Conservation (phyloP, 1,140 invertebrate genomes). For the Eupristina koningsbergeri region DNA sequence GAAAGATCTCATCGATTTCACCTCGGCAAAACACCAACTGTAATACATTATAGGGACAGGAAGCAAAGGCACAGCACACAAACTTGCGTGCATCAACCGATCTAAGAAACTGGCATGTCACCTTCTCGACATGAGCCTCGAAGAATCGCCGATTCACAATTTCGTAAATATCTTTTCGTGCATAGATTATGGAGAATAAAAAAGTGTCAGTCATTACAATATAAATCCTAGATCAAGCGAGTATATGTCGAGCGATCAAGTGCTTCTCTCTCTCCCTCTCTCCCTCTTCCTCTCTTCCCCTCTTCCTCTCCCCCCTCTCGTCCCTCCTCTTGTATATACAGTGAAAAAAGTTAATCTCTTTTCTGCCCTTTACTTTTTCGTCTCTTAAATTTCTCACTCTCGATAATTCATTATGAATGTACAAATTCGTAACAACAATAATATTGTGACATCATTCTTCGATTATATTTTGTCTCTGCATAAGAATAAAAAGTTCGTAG, state of each 20-base stretch:
- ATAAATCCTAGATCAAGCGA: neutral
- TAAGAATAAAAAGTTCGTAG: constrained; percentile 56
- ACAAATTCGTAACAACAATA: neutral
- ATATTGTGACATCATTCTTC: neutral
- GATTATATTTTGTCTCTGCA: constrained; percentile 24
- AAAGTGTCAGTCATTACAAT: constrained; percentile 11
- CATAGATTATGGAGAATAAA: constrained; percentile 8
- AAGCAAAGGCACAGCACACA: neutral
- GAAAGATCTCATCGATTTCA: constrained; percentile 23
- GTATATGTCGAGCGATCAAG: neutral
- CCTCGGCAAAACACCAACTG: neutral
- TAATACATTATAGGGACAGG: neutral
- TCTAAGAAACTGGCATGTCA: neutral
- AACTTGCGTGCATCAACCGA: neutral
- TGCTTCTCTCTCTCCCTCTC: neutral
- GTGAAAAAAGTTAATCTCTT: too few relatives aligned
- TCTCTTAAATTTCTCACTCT: too few relatives aligned
- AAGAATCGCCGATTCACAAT: constrained; percentile 8
- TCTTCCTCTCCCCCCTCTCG: too few relatives aligned
- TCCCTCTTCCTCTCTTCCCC: neutral
- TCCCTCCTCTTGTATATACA: too few relatives aligned
- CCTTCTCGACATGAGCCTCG: neutral
- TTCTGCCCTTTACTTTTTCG: too few relatives aligned
- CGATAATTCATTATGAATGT: neutral
- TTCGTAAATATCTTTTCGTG: constrained; percentile 33